Evolutionary conservation across 2,113 vertebrate species (phyloP).

Genomic region (Anguilla rostrata): DNA sequence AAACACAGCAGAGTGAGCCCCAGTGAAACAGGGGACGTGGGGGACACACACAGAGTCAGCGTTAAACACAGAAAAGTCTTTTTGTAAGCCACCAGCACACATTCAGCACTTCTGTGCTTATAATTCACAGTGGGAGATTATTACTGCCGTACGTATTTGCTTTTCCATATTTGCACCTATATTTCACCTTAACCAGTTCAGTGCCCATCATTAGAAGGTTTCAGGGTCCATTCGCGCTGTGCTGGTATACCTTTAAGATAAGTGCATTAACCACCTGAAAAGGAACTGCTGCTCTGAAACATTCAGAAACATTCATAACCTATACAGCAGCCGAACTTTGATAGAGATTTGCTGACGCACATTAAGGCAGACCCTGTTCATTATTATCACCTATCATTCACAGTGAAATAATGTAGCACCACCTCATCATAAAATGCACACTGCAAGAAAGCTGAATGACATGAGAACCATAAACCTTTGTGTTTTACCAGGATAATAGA

Average conservation of each 20-base stretch:
- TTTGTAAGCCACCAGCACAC: too few species aligned
- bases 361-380: not conserved
- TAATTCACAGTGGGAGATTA: too few species aligned
- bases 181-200: not conserved
- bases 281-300: not conserved
- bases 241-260: too few species aligned
- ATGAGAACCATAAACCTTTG: conserved; percentile 2
- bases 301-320: not conserved
- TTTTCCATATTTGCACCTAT: not conserved
- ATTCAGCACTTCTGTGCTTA: too few species aligned
- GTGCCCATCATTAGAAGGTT: too few species aligned
- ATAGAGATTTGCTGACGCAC: not conserved
- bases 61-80: not conserved
- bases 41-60: not conserved
- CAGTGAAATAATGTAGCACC: not conserved
- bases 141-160: not conserved
- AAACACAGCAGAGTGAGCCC: not conserved
- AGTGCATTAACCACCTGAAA: not conserved
- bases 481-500: conserved; percentile 48
- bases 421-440: not conserved
- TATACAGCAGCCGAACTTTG: not conserved
- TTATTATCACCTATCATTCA: not conserved
- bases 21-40: not conserved
- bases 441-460: not conserved
- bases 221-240: too few species aligned